Evolutionary conservation across 2,113 vertebrate species (phyloP), one percentile per base, ranked within the genome.

Genomic region (Gymnobelideus leadbeateri): DNA sequence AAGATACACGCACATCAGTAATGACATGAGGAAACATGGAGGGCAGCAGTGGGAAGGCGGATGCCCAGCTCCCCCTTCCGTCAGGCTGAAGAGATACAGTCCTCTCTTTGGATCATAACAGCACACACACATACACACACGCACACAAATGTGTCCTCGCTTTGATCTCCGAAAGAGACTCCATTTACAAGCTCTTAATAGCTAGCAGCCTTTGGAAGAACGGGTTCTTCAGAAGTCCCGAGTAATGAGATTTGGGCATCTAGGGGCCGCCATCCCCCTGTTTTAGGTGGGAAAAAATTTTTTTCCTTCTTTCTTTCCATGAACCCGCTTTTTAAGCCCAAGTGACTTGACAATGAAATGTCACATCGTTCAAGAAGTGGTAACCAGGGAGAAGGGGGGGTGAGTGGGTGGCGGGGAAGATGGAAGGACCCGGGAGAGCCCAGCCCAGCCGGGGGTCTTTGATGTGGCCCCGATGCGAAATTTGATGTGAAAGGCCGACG

Each of bases 221-320:
- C 98, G 97, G 98, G 68, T 43, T 98, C 98, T 97, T 99, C 98
- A 98, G 98, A 99, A 99, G 98, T 98, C 99, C 97, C 98, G 93
- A 98, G 97, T 99, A 99, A 99, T 99, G 99, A 98, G 99, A 99
- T 99, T 99, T 99, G 98, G 98, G 97, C 97, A 98, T 98, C 98
- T 98, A 98, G 98, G 98, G 97, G 97, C 96, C 31, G 97, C 96
- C 77, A 97, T 97, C 96, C 95, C 93, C 95, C 89, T 0, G 0
- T 89, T 92, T 93, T 95, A 97, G 90, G 95, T 97, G 92, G 94
- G 93, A 52, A 25, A 90, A 90, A 94, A 3, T 93, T 92, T 68
- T 77, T 77, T 21, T 19, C 61, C 98, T 98, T 97, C 96, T 95
- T 96, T 91, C n/a, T 91, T 55, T 89, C 50, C n/a, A 57, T 3